These are phyloP conservation scores for Camelus dromedarius DNA, from an alignment of 2,113 vertebrate genomes.

Conservation along the genomic window DNA sequence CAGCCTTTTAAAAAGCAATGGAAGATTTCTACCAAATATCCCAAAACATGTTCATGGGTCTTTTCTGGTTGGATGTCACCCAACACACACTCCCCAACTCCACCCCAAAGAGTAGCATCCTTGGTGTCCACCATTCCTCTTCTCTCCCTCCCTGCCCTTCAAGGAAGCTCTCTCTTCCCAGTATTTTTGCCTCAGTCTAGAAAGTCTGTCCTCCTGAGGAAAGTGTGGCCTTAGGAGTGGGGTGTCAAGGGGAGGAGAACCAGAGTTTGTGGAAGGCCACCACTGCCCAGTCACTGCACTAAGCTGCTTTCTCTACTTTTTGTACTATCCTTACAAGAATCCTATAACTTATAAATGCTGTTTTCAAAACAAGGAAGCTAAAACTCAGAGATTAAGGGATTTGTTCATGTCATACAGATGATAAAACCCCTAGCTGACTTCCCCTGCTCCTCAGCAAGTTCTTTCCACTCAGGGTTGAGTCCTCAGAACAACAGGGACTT, in stretches of 20 bases:
- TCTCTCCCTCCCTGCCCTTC: neutral
- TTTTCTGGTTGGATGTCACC: neutral
- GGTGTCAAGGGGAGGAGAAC: neutral
- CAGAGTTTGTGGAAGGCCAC: neutral
- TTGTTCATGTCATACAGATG: neutral
- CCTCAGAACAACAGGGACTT: neutral
- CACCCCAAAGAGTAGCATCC: neutral
- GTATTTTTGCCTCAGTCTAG: neutral
- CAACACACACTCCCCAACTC: neutral
- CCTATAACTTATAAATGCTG: neutral
- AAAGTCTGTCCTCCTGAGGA: neutral
- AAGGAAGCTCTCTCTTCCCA: neutral
- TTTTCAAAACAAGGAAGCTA: neutral
- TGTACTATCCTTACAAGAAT: neutral
- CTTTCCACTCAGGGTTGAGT: neutral
- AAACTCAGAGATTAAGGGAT: conserved; percentile 31
- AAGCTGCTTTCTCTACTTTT: neutral
- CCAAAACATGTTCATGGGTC: neutral
- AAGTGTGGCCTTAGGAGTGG: neutral
- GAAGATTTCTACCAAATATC: neutral
- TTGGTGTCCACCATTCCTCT: neutral
- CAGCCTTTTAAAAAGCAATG: neutral
- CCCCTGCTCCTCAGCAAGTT: neutral
- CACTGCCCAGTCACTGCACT: neutral
- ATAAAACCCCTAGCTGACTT: neutral